Evolutionary conservation across 1,140 invertebrate species (phyloP).

Genomic region (Pseudomyrmex cubaensis): DNA sequence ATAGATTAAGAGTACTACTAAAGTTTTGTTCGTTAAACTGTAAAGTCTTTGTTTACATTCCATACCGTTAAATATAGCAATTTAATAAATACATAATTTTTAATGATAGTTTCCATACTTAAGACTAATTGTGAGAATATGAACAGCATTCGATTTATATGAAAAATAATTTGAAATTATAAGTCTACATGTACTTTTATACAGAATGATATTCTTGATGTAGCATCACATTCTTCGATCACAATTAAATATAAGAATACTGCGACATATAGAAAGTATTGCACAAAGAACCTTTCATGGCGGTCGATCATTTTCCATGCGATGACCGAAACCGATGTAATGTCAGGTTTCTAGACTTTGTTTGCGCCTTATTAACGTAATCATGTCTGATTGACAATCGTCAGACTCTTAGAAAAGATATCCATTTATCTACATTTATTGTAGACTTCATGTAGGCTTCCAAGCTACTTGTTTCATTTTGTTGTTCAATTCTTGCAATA

Average conservation of each 20-base stretch:
- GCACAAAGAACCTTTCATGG: constrained; percentile 37
- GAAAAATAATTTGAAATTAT: background rate
- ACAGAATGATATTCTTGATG: background rate
- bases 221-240: constrained; percentile 33
- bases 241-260: background rate
- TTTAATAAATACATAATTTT: background rate
- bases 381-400: constrained; percentile 21
- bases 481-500: constrained; percentile 90
- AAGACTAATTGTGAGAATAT: constrained; percentile 2
- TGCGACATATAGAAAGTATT: background rate
- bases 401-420: background rate
- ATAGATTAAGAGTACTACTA: no score
- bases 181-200: constrained; percentile 13
- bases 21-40: constrained; percentile 12
- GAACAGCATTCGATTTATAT: background rate
- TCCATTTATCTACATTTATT: background rate
- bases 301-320: constrained; percentile 61
- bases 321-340: constrained; percentile 11
- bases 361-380: constrained; percentile 5
- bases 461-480: constrained; percentile 89
- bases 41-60: constrained; percentile 21
- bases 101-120: background rate
- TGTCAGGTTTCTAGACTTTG: background rate
- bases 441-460: constrained; percentile 85
- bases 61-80: constrained; percentile 16